Conservation (phyloP, 2,797 vertebrate species). For the Syngnathus acus region DNA sequence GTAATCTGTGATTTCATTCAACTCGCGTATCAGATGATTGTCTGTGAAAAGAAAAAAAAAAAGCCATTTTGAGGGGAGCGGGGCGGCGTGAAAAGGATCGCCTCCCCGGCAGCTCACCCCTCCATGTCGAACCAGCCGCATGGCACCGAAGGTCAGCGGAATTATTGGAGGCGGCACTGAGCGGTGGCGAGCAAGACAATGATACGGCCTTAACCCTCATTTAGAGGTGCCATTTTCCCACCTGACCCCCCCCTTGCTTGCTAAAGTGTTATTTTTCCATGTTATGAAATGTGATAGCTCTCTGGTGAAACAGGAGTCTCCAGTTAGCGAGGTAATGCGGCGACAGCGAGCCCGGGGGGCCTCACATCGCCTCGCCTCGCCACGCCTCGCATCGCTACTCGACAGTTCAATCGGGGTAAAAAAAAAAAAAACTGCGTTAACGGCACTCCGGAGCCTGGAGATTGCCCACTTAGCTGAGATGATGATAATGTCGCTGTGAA, state of each 20-base stretch:
- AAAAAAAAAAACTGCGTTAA: slow-evolving; percentile 41
- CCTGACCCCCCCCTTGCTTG: slow-evolving; percentile 61
- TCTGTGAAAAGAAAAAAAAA: slow-evolving; percentile 78
- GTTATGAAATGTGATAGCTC: slow-evolving; percentile 76
- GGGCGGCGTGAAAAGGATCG: slow-evolving; percentile 69
- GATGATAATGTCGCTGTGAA: slow-evolving; percentile 70
- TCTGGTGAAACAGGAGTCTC: slow-evolving; percentile 65
- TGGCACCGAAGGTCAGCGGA: slow-evolving; percentile 75
- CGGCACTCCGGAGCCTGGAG: slow-evolving; percentile 46
- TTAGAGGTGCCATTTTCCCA: slow-evolving; percentile 78
- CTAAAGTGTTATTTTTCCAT: slow-evolving; percentile 76
- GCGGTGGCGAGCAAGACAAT: slow-evolving; percentile 74
- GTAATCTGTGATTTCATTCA: slow-evolving; percentile 81
- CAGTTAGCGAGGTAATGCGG: slow-evolving; percentile 65
- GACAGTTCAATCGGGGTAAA: slow-evolving; percentile 71
- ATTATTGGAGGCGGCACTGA: slow-evolving; percentile 81
- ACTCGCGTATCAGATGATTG: slow-evolving; percentile 75
- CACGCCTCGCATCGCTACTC: slow-evolving; percentile 45
- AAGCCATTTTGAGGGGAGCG: slow-evolving; percentile 76
- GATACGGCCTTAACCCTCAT: slow-evolving; percentile 82
- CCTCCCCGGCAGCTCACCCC: slow-evolving; percentile 74
- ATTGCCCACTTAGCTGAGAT: slow-evolving; percentile 64
- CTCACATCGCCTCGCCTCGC: slow-evolving; percentile 31
- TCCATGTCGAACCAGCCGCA: slow-evolving; percentile 73
- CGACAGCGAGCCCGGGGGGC: slow-evolving; percentile 43